A percentile compares a stretch with the other conserved stretches of the same genome.
phyloP scores from a whole-genome alignment of 1,140 invertebrate species.

The Halesus radiatus region DNA sequence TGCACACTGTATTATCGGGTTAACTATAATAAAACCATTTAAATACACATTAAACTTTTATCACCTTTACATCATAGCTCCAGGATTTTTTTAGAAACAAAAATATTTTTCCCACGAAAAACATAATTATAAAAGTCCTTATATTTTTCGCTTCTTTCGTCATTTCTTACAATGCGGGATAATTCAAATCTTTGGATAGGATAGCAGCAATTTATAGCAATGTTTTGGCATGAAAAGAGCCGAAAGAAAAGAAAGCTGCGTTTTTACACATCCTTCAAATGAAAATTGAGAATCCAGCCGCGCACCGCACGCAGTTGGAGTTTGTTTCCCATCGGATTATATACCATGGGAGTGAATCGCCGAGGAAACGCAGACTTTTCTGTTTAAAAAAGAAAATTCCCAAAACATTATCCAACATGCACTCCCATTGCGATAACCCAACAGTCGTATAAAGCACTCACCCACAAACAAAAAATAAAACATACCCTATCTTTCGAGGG shows the following conservation, averaged over 20 bases:
- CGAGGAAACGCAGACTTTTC: background rate
- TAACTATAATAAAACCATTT: too few species aligned
- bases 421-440: background rate
- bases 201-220: background rate
- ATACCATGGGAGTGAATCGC: conserved; percentile 6
- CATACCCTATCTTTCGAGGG: too few species aligned
- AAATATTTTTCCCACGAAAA: too few species aligned
- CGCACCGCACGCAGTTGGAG: background rate
- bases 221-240: conserved; percentile 2
- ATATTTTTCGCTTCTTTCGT: too few species aligned
- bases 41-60: too few species aligned
- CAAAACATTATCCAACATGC: background rate
- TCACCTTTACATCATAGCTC: too few species aligned
- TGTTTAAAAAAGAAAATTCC: conserved; percentile 24
- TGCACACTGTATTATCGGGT: too few species aligned
- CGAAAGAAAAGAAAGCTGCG: conserved; percentile 9
- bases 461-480: too few species aligned
- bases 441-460: too few species aligned
- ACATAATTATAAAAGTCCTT: too few species aligned
- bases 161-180: too few species aligned
- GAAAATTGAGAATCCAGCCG: background rate
- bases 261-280: conserved; percentile 12
- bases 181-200: background rate
- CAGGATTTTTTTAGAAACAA: too few species aligned
- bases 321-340: conserved; percentile 11